These are phyloP conservation scores for Prietella phreatophila DNA, from an alignment of 2,113 vertebrate species.

Conservation along the genomic window DNA sequence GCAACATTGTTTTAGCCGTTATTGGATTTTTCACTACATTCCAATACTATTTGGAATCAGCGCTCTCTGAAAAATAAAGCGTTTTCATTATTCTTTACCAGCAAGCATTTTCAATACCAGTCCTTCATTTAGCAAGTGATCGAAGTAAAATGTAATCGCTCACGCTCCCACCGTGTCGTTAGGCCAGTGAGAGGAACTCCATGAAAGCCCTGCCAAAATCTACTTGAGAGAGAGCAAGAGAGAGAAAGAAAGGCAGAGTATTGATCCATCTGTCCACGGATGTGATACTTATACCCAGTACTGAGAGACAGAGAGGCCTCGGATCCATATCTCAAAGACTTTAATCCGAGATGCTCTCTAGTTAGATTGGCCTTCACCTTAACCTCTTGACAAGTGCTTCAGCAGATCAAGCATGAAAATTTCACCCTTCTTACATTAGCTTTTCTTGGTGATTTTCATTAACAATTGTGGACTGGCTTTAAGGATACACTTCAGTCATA, in stretches of 20 bases:
- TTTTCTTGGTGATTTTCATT: constrained; percentile 3
- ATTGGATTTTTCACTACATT: neutral
- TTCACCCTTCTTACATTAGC: constrained; percentile 67
- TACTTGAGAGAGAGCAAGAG: constrained; percentile 83
- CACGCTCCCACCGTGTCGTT: constrained; percentile 83
- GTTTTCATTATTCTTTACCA: constrained; percentile 37
- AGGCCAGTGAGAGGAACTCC: constrained; percentile 82
- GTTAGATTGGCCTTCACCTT: constrained; percentile 80
- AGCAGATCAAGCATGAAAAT: constrained; percentile 80
- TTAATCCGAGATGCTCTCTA: constrained; percentile 82
- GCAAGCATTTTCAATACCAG: constrained; percentile 33
- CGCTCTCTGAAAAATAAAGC: constrained; percentile 1
- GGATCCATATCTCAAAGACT: constrained; percentile 90
- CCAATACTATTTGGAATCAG: neutral
- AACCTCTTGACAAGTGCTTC: constrained; percentile 78
- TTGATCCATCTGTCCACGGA: constrained; percentile 97
- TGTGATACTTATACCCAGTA: constrained; percentile 92
- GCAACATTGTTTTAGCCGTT: neutral
- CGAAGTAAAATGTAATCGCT: constrained; percentile 78
- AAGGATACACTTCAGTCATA: neutral
- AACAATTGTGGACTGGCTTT: neutral
- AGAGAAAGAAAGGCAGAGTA: constrained; percentile 82
- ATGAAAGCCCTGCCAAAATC: constrained; percentile 88
- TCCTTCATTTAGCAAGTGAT: constrained; percentile 57
- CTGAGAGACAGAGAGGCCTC: constrained; percentile 84